A percentile compares a stretch with the other conserved stretches of the same genome.
These are phyloP conservation scores for Didymodactylos carnosus DNA, from an alignment of 2,888 invertebrate genomes.

Conservation along the genomic window DNA sequence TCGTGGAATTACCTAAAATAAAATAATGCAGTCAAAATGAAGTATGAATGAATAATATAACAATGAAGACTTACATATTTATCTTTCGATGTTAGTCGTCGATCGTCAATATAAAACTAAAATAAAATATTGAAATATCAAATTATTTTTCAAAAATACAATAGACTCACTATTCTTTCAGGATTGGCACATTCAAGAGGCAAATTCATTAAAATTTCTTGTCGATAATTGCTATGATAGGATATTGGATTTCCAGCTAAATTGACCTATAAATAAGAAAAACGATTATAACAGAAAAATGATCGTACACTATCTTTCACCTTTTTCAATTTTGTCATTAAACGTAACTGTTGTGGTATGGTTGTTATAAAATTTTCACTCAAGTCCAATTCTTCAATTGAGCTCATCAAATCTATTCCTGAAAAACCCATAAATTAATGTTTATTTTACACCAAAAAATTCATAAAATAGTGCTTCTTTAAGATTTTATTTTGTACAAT, in stretches of 20 bases:
- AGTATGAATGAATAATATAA: not conserved
- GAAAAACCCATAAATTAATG: not conserved
- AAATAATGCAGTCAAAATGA: not conserved
- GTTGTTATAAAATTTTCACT: not conserved
- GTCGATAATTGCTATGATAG: not conserved
- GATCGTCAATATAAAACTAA: not conserved
- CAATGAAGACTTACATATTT: not conserved
- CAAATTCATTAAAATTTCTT: not conserved
- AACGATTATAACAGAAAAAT: too few species aligned
- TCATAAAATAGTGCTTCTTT: not conserved
- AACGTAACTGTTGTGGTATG: not conserved
- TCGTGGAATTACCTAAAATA: not conserved
- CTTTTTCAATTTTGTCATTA: not conserved
- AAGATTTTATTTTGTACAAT: not conserved
- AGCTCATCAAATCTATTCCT: not conserved
- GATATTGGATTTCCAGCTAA: not conserved
- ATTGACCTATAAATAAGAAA: not conserved
- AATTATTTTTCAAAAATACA: not conserved
- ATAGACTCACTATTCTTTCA: not conserved
- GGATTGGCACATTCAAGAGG: not conserved
- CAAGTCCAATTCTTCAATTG: not conserved
- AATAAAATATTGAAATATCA: not conserved
- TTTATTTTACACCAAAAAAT: not conserved
- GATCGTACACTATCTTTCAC: not conserved
- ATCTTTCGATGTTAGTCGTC: not conserved